Conservation (phyloP, 2,113 vertebrate species). For the Tachysurus vachellii region DNA sequence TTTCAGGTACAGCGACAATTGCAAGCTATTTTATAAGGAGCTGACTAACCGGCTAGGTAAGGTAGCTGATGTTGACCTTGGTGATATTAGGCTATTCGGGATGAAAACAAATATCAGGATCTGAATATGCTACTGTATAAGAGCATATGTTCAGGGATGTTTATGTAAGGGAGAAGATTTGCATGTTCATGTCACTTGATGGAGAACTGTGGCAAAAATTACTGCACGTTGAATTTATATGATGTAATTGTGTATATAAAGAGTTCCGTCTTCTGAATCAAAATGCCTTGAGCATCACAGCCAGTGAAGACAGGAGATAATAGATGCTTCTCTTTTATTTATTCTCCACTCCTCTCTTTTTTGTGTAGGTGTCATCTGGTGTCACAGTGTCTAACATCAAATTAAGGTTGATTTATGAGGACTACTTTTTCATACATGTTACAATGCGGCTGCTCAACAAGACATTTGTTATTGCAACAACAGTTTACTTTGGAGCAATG, state of each 20-base stretch:
- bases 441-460: background rate
- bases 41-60: background rate
- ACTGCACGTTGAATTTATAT: background rate
- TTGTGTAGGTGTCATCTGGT: background rate
- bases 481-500: background rate
- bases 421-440: background rate
- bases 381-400: conserved; percentile 1
- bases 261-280: background rate
- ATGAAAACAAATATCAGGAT: background rate
- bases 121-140: background rate
- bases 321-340: background rate
- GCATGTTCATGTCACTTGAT: background rate
- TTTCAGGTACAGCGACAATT: background rate
- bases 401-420: background rate
- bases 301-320: background rate
- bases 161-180: background rate
- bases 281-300: background rate
- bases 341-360: background rate
- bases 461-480: background rate
- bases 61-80: background rate
- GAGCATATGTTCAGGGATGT: background rate
- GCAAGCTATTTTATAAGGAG: background rate
- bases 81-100: background rate
- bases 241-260: background rate
- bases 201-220: background rate